Evolutionary conservation across 1,140 invertebrate genomes (phyloP), one percentile per base, ranked within the genome.

Genomic region (Drosophila pruinosa): DNA sequence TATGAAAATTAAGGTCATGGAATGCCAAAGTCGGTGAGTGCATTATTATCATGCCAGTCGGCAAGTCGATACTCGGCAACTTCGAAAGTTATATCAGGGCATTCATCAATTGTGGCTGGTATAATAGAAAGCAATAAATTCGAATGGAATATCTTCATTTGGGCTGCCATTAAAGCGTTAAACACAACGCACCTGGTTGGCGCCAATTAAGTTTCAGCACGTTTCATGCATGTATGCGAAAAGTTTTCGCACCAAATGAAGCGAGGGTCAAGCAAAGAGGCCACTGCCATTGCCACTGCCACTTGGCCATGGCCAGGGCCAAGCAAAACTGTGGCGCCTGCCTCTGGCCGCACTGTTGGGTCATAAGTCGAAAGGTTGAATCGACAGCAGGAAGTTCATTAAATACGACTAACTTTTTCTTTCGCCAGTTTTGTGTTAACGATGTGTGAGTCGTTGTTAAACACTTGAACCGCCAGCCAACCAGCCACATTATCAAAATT

Each of bases 351-450:
- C 19, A 17, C 19, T 10, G 54, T 43, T 57, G 54, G 57, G 57
- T 81, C 57, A 63, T 28, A 58, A 39, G 48, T 48, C 52, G 53
- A 63, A 72, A 69, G 78, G 68, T 78, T 86, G 61, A 74, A 73
- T 61, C 73, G 81, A 57, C 31, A 67, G 47, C 77, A 85, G 81
- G 81, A 85, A 81, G 82, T 86, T 86, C 81, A 86, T 85, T 85
- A 85, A 78, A 85, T 75, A 48, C 56, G 21, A 59, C 17, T 36
- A 58, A 63, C 59, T 56, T 69, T 50, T 34, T 58, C 26, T 21
- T 58, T 48, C 14, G 24, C 5, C 41, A 21, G 3, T 28, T 47
- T 48, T 5, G 21, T 17, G 39, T 43, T 85, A 78, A 78, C 57
- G 75, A 83, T 75, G 75, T 71, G 61, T n/a, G 52, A 45, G 67